These are phyloP conservation scores for Erinaceus europaeus DNA, from an alignment of 2,113 vertebrate species.

Conservation along the genomic window DNA sequence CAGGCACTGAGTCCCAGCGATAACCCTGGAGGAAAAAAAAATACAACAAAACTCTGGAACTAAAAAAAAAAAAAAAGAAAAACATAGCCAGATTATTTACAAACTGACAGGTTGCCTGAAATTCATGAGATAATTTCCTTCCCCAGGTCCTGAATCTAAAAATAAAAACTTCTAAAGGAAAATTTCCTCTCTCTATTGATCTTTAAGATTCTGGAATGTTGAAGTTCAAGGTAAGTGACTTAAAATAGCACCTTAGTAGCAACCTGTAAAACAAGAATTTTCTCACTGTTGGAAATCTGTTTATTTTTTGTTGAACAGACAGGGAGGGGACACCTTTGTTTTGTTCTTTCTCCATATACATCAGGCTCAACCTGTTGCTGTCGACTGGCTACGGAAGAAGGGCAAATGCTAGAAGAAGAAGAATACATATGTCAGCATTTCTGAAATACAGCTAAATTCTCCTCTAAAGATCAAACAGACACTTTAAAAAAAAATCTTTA, in stretches of 20 bases:
- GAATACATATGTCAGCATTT: neutral
- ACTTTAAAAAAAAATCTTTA: neutral
- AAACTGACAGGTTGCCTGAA: neutral
- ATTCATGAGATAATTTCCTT: neutral
- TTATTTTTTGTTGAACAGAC: neutral
- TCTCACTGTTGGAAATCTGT: neutral
- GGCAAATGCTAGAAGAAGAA: too few species aligned
- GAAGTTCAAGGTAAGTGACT: neutral
- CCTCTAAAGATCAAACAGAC: neutral
- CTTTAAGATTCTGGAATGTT: neutral
- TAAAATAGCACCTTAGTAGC: neutral
- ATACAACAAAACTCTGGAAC: too few species aligned
- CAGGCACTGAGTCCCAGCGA: too few species aligned
- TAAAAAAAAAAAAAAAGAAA: too few species aligned
- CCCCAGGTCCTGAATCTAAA: neutral
- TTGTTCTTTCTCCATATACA: neutral
- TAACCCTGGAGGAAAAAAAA: too few species aligned
- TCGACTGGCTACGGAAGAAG: too few species aligned
- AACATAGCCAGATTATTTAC: neutral
- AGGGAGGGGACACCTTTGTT: neutral
- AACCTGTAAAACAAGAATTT: neutral
- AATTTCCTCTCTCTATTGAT: conserved; percentile 26
- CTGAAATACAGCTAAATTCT: neutral
- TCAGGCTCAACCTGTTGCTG: too few species aligned
- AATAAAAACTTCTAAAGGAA: conserved; percentile 24